Base-by-base conservation (phyloP, 2,113 vertebrate species). In the Ciconia stormi region DNA sequence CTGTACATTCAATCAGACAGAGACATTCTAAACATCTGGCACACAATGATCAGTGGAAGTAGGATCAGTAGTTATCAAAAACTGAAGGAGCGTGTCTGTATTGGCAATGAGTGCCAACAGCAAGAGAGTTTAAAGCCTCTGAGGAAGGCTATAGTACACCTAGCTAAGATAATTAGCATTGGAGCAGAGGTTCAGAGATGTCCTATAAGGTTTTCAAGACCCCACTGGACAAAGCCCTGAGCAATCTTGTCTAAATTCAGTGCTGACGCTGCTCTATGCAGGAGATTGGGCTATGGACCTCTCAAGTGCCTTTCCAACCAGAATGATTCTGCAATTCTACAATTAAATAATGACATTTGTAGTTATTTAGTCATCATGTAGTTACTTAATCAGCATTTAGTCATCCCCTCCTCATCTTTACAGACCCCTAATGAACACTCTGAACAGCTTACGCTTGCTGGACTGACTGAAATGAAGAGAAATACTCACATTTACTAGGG, bases 71-170 rank as follows among this genome's bases (percentile, higher is more conserved):
- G n/a, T 74, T 78, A 52, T 36, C 29, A 74, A 74, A 94, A 82
- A 40, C 27, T 19, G 69, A 69, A 67, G 73, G 8, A 92, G 73
- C 14, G 4, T n/a, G 55, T 30, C 59, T 78, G 23, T 40, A 42
- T 10, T 10, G 9, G 63, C 59, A 93, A n/a, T 0, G 1, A 73
- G 29, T 0, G 0, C 11, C 44, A 69, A 44, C 5, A 67, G 29
- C 56, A 65, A 86, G 65, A 52, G 47, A 52, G 20, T 8, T 78
- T 56, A 66, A 70, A 91, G 59, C 32, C 53, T 63, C 44, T 65
- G 77, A 69, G 58, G 66, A 81, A 87, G 81, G 62, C 58, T 59
- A 17, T 16, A 56, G 26, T 16, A 26, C 30, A 56, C 46, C 40
- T 36, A 53, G 59, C 46, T 88, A 52, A 61, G 86, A 69, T 65